Evolutionary conservation across 2,797 vertebrate species (phyloP), one percentile per base, ranked within the genome.

Genomic region (Anguilla pacifica): DNA sequence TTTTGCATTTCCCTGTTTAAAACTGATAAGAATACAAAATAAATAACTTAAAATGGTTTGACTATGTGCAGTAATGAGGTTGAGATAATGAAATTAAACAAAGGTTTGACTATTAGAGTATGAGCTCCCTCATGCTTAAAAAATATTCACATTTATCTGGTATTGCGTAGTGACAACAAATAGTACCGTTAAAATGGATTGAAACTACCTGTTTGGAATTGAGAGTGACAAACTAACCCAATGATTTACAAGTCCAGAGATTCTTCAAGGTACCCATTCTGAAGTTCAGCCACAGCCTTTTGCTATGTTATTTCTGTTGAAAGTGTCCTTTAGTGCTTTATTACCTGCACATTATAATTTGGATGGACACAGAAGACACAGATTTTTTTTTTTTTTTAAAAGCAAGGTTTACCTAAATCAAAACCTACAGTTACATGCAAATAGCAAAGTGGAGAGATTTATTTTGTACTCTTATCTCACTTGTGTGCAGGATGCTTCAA

Each of bases 11-110:
- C 88, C 72, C 49, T 84, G 61, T 67, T 49, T 19, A 90, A 86
- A 86, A 81, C 35, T 79, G 89, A 91, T 91, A 89, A 90, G 74
- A 77, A 51, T 84, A 0, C 13, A 85, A 59, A 84, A 84, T 28
- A 84, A 84, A 55, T 57, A 84, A 55, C 43, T 31, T 84, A n/a
- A 11, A 83, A 51, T n/a, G 22, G 81, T 49, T 19, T 15, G 28
- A 51, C 57, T 25, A 55, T 13, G 11, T 57, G 22, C 83, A 55
- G 70, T 77, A 77, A 77, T 43, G 17, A 4, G 15, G 74, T 77
- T 43, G 35, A 77, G 74, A 43, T 43, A 72, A 28, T 35, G 1
- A 43, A 77, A 43, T 77, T 43, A 77, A 77, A 17, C 4, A 15
- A 77, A 43, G 74, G 39, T n/a, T 77, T 35, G 1, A 43, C 39